These are phyloP conservation scores for Tribolium madens DNA, from an alignment of 1,140 invertebrate species.

Conservation along the genomic window DNA sequence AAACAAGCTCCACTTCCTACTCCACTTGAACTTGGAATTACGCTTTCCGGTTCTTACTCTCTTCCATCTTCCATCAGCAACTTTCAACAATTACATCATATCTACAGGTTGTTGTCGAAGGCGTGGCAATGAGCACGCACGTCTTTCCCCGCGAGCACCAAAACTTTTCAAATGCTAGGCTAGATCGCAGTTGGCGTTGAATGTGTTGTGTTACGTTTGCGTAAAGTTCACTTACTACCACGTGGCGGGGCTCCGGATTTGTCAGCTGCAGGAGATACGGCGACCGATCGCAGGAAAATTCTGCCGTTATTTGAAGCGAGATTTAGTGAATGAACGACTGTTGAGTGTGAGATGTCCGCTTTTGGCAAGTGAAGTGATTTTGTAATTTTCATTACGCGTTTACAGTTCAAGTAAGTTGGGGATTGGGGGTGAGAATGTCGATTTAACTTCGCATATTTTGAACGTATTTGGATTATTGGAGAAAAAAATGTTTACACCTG, in stretches of 20 bases:
- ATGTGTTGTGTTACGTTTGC: background rate
- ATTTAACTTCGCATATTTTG: background rate
- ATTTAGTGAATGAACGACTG: background rate
- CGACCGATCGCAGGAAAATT: background rate
- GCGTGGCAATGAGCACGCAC: constrained; percentile 27
- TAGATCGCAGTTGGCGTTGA: constrained; percentile 2
- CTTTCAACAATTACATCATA: constrained; percentile 50
- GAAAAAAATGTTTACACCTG: background rate
- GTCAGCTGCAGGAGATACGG: background rate
- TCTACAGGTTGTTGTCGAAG: constrained; percentile 47
- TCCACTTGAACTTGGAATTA: background rate
- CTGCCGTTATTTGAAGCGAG: background rate
- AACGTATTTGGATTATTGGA: background rate
- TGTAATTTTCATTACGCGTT: background rate
- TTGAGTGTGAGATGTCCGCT: background rate
- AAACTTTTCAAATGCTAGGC: background rate
- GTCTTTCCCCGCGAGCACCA: constrained; percentile 39
- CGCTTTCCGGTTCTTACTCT: background rate
- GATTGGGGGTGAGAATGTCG: background rate
- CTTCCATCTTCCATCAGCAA: background rate
- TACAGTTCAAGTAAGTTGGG: background rate
- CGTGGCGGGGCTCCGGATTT: background rate
- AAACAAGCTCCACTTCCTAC: no score
- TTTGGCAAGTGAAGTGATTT: background rate
- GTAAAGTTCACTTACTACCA: constrained; percentile 10